These are phyloP conservation scores for Colletes gigas DNA, from an alignment of 1,140 invertebrate genomes.

Conservation along the genomic window DNA sequence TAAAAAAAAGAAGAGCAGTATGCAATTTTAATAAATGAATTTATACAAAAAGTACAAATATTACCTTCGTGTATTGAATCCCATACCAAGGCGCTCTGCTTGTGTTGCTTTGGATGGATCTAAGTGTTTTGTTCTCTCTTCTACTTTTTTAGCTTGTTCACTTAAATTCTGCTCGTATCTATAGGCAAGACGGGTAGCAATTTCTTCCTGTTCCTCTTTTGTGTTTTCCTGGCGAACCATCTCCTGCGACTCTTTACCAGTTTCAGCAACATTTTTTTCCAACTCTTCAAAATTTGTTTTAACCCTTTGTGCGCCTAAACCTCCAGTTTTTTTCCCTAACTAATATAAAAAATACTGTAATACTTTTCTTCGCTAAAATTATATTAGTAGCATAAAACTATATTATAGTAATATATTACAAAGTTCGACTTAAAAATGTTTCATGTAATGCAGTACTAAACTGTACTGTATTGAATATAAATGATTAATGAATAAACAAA, in stretches of 20 bases:
- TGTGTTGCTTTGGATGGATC: conserved; percentile 95
- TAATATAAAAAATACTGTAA: conserved; percentile 66
- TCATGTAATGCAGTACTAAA: too few species aligned
- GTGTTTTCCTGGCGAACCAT: conserved; percentile 79
- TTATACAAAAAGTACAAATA: conserved; percentile 33
- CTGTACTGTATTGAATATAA: neutral
- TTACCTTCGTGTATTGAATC: conserved; percentile 85
- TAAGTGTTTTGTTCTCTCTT: conserved; percentile 87
- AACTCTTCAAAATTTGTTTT: conserved; percentile 97
- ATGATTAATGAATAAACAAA: neutral
- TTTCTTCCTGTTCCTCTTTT: conserved; percentile 83
- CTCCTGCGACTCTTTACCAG: conserved; percentile 88
- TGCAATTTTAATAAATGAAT: conserved; percentile 15
- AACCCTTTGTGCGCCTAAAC: conserved; percentile 98
- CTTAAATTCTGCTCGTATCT: conserved; percentile 87
- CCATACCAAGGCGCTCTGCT: conserved; percentile 97
- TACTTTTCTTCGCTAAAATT: neutral
- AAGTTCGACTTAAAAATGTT: neutral
- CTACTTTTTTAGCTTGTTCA: conserved; percentile 88
- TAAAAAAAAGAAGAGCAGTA: neutral
- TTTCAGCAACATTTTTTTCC: conserved; percentile 91
- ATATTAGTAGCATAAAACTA: neutral
- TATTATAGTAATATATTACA: neutral
- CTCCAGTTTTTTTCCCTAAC: conserved; percentile 91
- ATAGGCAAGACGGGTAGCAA: conserved; percentile 92